Conservation (phyloP, 2,113 vertebrate genomes). For the Rhabdornis inornatus region DNA sequence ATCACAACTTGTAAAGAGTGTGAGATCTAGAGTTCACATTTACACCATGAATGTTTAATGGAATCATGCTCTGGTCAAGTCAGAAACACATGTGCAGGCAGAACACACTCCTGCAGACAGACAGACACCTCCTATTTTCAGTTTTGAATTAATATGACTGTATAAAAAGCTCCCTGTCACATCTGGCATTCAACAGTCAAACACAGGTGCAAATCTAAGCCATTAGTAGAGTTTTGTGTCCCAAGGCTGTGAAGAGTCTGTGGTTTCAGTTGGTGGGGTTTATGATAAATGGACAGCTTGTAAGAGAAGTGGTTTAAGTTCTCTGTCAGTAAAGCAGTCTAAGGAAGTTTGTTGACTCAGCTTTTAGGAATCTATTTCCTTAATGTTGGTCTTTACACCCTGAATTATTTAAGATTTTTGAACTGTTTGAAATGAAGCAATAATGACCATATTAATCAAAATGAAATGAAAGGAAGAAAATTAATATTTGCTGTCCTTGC, state of each 20-base stretch:
- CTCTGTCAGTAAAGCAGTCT: not conserved
- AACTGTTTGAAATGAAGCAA: not conserved
- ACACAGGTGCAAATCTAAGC: not conserved
- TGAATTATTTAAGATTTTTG: not conserved
- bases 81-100: not conserved
- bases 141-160: not conserved
- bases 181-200: not conserved
- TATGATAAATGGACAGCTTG: not conserved
- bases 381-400: not conserved
- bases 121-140: not conserved
- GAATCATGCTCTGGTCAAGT: not conserved
- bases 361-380: not conserved
- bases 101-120: not conserved
- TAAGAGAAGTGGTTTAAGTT: not conserved
- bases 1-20: not conserved
- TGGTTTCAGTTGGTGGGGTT: not conserved
- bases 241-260: not conserved
- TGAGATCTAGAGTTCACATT: not conserved
- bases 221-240: not conserved
- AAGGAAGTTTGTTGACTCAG: not conserved
- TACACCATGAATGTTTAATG: fast-evolving
- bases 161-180: not conserved
- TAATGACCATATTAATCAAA: not conserved
- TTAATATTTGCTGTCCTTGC: not conserved
- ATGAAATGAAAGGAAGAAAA: not conserved